These are phyloP conservation scores for Saguinus midas DNA, from an alignment of 2,113 vertebrate species.

Conservation along the genomic window DNA sequence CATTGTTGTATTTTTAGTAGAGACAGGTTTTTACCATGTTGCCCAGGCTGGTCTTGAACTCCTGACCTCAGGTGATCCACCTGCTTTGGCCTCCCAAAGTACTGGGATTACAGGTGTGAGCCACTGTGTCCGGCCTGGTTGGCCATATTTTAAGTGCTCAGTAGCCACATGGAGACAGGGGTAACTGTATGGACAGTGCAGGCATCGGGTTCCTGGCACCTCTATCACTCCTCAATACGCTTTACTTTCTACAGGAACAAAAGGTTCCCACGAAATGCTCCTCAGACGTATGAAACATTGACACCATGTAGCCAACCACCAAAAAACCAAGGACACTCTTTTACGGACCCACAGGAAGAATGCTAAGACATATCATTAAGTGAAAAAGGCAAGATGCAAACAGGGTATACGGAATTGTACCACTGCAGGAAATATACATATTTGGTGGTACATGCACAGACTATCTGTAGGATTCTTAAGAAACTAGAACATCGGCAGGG, in stretches of 20 bases:
- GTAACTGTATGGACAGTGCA: rapidly evolving
- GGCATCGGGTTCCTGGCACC: too few species aligned
- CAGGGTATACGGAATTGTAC: background rate
- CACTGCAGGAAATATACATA: rapidly evolving
- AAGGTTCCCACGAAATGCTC: background rate
- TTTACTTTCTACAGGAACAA: background rate
- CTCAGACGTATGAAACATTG: background rate
- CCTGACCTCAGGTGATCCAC: too few species aligned
- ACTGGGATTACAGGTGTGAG: too few species aligned
- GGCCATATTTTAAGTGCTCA: background rate
- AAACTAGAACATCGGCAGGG: background rate
- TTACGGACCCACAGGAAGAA: background rate
- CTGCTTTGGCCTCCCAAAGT: too few species aligned
- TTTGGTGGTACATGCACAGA: background rate
- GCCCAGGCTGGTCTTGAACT: too few species aligned
- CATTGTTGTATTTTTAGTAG: too few species aligned
- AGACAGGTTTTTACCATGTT: too few species aligned
- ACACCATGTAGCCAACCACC: background rate
- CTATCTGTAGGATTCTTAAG: background rate
- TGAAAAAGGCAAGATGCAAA: background rate
- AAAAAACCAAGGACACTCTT: background rate
- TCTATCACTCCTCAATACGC: background rate
- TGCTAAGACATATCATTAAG: background rate
- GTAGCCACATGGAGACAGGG: background rate
- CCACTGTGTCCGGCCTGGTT: rapidly evolving